Base-by-base conservation (phyloP, 2,113 vertebrate species). In the Pterocles burchelli region DNA sequence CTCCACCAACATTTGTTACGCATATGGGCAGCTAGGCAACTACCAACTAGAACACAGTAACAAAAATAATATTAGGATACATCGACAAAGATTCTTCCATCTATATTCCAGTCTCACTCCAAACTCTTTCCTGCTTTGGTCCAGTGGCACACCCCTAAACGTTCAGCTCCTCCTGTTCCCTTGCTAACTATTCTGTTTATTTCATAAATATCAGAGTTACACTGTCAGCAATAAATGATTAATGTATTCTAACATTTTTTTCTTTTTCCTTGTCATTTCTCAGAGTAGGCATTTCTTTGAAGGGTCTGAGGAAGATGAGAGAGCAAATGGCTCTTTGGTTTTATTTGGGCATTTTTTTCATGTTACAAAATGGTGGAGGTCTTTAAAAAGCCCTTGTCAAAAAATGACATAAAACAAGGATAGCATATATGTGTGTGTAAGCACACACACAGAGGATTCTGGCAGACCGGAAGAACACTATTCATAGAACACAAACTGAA, bases 371-470 rank as follows among this genome's bases (percentile, higher is more conserved):
- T 52, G 63, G 62, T 0, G 24, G 3, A 3, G 6, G 7, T 78
- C 28, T 91, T 81, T 49, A 31, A 89, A 68, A 82, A 72, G n/a
- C n/a, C 26, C 6, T 77, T 88, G 26, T 38, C 33, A 86, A 51
- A 90, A 84, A 75, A 67, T 16, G 4, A 43, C 28, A 86, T 36
- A 89, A 78, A 72, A 78, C 48, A 85, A 57, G 46, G 13, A 63
- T 5, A 76, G n/a, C 0, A 0, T 62, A 7, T 22, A 15, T 62
- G 14, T 14, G 13, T 10, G 4, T 29, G 20, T 9, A 70, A 68
- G 49, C 18, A 38, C 6, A 67, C 20, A 86, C 5, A 25, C 0
- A 46, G 0, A 41, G 21, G 84, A 81, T 55, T 67, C 29, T 63
- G 46, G 51, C 25, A 89, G 33, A 36, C 36, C 58, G 25, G 25